These are phyloP conservation scores for Euschistus heros DNA, from an alignment of 1,140 invertebrate species.

Conservation along the genomic window DNA sequence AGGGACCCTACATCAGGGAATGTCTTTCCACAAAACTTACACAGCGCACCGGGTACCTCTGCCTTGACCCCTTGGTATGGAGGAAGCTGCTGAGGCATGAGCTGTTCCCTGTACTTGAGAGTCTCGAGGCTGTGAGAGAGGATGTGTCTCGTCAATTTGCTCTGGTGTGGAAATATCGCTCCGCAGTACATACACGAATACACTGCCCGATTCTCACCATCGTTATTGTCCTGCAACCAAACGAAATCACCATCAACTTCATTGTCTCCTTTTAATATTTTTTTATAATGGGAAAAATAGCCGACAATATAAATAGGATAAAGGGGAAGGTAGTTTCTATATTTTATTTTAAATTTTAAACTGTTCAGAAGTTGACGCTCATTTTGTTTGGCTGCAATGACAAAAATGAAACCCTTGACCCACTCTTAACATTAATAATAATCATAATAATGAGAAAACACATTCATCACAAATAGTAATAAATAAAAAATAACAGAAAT, in stretches of 20 bases:
- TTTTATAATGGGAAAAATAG: conserved; percentile 26
- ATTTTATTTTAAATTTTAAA: conserved; percentile 16
- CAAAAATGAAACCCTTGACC: conserved; percentile 12
- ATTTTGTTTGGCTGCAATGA: conserved; percentile 65
- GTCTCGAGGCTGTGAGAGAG: conserved; percentile 75
- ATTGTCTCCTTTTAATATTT: conserved; percentile 38
- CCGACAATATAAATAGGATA: conserved; percentile 1
- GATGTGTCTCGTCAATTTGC: conserved; percentile 77
- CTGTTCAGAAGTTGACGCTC: conserved; percentile 80
- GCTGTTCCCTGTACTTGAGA: conserved; percentile 67
- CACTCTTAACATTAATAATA: not conserved
- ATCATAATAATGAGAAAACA: conserved; percentile 17
- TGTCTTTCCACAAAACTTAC: conserved; percentile 82
- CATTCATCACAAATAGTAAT: conserved; percentile 24
- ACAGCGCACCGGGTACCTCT: conserved; percentile 53
- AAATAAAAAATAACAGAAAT: conserved; percentile 26
- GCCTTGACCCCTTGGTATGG: conserved; percentile 40
- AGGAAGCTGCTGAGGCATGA: conserved; percentile 37
- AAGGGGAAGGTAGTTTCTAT: conserved; percentile 8
- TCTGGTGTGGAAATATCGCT: conserved; percentile 73
- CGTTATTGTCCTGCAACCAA: conserved; percentile 78
- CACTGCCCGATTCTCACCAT: conserved; percentile 38
- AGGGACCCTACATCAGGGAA: conserved; percentile 77
- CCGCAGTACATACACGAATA: conserved; percentile 71
- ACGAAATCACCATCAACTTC: conserved; percentile 84